Percentiles rank a stretch among this genome's conserved stretches.
Evolutionary conservation across 2,113 vertebrate genomes (phyloP).

Genomic region (Callospermophilus lateralis): DNA sequence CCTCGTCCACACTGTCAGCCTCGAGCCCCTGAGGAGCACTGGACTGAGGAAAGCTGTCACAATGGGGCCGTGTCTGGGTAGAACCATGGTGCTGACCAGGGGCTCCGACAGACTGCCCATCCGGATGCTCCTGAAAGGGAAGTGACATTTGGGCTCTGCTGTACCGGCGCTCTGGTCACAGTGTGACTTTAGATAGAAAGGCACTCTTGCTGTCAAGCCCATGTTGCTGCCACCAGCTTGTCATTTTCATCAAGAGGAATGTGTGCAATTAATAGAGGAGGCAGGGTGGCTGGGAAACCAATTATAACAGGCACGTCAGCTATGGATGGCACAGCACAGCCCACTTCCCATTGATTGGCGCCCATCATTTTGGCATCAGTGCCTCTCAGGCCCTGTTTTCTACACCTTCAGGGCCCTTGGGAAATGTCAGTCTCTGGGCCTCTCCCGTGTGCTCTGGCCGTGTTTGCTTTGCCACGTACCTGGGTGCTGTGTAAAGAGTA

Average conservation of each 20-base stretch:
- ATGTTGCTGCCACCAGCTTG: background rate
- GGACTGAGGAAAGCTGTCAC: background rate
- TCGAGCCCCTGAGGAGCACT: background rate
- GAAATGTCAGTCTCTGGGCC: background rate
- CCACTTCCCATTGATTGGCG: background rate
- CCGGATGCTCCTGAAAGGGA: background rate
- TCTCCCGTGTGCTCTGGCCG: fast-evolving
- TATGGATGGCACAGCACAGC: fast-evolving
- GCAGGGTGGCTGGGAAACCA: background rate
- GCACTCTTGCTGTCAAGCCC: background rate
- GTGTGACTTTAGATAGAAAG: background rate
- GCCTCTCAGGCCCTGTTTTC: background rate
- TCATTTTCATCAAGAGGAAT: background rate
- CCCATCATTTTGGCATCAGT: background rate
- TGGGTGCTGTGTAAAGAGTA: background rate
- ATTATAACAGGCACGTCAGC: constrained; percentile 37
- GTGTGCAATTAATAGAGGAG: background rate
- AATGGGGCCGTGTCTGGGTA: background rate
- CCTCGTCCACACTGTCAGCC: background rate
- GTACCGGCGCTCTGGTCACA: background rate
- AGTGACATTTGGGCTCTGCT: background rate
- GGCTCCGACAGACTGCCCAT: no score
- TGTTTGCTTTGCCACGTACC: background rate
- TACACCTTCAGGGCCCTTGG: background rate
- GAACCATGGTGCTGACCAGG: fast-evolving